Evolutionary conservation across 2,888 invertebrate genomes (phyloP), one percentile per base, ranked within the genome.

Genomic region (Sinhomidia bicolor): DNA sequence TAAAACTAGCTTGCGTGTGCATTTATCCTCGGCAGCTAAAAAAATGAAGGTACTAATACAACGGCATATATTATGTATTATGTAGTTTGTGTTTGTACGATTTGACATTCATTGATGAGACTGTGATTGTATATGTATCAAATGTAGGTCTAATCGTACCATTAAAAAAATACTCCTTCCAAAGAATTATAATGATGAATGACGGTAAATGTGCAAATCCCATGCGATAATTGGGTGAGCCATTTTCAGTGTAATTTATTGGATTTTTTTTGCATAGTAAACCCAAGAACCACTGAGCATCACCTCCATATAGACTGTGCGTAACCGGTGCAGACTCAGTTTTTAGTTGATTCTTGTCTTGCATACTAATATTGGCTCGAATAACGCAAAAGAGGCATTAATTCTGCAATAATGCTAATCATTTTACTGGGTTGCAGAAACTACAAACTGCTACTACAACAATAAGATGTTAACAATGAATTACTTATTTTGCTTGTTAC

Each of bases 201-300:
- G 44, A 44, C 12, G 12, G 51, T 17, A 51, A 41, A 74, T 47
- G 74, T 44, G 9, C 12, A 74, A 20, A 54, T 78, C 78, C 54
- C 78, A 78, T 54, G 78, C 54, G 54, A 78, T 78, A 51, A 78
- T 54, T 54, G 54, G 78, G 78, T 54, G 54, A 23, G 78, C 54
- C 36, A 29, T n/a, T 78, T 51, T 54, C 54, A 26, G 4, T 20
- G 26, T 44, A 74, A 44, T 44, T 20, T 20, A 74, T 74, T 44
- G 51, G 12, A 74, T 44, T 17, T 44, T n/a, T n/a, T n/a, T n/a
- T n/a, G n/a, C n/a, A n/a, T n/a, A n/a, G n/a, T n/a, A n/a, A n/a
- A n/a, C n/a, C n/a, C n/a, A n/a, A n/a, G n/a, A 36, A 17, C 29
- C 9, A 60, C 17, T 60, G 26, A 9, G 5, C 57, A 14, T 60